These are phyloP conservation scores for Mythimna loreyi DNA, from an alignment of 2,888 invertebrate species.

Conservation along the genomic window DNA sequence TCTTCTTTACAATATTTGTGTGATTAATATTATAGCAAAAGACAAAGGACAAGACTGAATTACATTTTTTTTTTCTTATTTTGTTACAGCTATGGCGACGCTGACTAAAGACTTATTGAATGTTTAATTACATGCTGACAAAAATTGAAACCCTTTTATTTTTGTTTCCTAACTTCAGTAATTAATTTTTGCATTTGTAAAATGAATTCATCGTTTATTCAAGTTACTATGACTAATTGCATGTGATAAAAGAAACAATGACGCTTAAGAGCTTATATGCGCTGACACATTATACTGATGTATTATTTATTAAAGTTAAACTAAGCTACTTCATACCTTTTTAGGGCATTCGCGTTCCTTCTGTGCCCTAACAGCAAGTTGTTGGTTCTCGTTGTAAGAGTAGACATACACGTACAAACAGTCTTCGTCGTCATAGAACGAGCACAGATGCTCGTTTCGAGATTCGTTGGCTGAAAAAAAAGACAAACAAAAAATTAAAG, in stretches of 20 bases:
- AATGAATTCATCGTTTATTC: slow-evolving; percentile 4
- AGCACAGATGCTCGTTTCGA: slow-evolving; percentile 95
- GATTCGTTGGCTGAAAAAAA: slow-evolving; percentile 92
- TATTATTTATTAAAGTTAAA: too few species aligned
- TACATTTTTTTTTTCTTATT: neutral
- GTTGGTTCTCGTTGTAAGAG: slow-evolving; percentile 93
- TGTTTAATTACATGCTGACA: slow-evolving; percentile 6
- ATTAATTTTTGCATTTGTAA: slow-evolving; percentile 4
- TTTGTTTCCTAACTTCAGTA: neutral
- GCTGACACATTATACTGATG: too few species aligned
- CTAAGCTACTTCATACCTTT: slow-evolving; percentile 85
- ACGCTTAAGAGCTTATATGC: slow-evolving; percentile 1
- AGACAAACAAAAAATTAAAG: neutral
- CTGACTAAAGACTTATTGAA: neutral
- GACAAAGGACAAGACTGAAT: neutral
- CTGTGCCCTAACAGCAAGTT: slow-evolving; percentile 94
- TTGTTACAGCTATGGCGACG: neutral
- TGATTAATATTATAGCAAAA: too few species aligned
- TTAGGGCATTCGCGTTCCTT: slow-evolving; percentile 96
- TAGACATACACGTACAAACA: slow-evolving; percentile 98
- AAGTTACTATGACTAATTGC: slow-evolving; percentile 11
- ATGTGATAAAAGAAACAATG: slow-evolving; percentile 18
- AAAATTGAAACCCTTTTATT: neutral
- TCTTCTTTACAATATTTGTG: too few species aligned
- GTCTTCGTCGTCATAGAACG: slow-evolving; percentile 96